Percentiles rank a stretch among this genome's conserved stretches.
Evolutionary conservation across 2,797 vertebrate genomes (phyloP).

Genomic region (Craterocephalus amniculus): DNA sequence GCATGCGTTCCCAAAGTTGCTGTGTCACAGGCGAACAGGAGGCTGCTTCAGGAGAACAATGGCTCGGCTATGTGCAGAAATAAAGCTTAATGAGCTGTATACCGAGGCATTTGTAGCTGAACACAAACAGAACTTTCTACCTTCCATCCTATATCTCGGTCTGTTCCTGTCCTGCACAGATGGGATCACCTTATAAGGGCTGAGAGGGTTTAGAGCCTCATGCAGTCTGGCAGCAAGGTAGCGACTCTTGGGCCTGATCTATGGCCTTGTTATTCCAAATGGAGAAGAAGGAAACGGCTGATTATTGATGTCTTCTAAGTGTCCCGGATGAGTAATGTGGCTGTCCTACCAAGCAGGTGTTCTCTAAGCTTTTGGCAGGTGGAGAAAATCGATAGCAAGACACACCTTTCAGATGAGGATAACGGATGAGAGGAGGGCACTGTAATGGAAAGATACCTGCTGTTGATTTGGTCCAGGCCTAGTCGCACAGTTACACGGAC

Average conservation of each 20-base stretch:
- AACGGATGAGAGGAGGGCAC: constrained; percentile 49
- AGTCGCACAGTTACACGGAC: constrained; percentile 31
- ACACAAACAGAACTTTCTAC: constrained; percentile 43
- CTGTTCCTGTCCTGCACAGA: constrained; percentile 27
- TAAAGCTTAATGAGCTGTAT: constrained; percentile 47
- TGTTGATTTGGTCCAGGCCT: constrained; percentile 38
- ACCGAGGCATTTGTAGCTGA: constrained; percentile 31
- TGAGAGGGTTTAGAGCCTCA: constrained; percentile 30
- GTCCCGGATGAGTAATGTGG: constrained; percentile 65
- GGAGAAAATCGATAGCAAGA: constrained; percentile 69
- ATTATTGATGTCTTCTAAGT: constrained; percentile 75
- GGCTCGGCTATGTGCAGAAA: constrained; percentile 28
- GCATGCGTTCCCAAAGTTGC: constrained; percentile 54
- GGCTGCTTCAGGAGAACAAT: constrained; percentile 46
- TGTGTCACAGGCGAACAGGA: constrained; percentile 56
- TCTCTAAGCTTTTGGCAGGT: constrained; percentile 66
- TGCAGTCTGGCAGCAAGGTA: constrained; percentile 37
- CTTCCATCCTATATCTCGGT: constrained; percentile 50
- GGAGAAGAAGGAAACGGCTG: constrained; percentile 62
- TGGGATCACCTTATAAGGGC: constrained; percentile 60
- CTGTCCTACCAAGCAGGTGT: constrained; percentile 60
- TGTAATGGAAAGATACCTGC: constrained; percentile 63
- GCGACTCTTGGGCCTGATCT: constrained; percentile 60
- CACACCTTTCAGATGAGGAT: constrained; percentile 61
- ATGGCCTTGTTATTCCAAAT: constrained; percentile 71